Percentiles rank a stretch among this genome's conserved stretches.
phyloP scores from a whole-genome alignment of 2,797 vertebrate species.

The Florisuga fusca region DNA sequence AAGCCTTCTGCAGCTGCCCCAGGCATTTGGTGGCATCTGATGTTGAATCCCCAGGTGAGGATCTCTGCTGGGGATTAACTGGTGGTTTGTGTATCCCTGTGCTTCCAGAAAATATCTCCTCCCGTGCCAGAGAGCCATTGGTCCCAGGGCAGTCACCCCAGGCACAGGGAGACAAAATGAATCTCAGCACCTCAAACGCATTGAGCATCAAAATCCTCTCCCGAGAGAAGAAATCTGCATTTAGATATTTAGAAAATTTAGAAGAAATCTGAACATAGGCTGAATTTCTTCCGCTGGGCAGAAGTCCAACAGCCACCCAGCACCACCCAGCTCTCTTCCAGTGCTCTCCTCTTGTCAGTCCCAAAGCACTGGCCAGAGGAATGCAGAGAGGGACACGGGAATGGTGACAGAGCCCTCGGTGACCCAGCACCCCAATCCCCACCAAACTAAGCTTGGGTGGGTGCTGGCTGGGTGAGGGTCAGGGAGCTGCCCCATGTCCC shows the following conservation, averaged over 20 bases:
- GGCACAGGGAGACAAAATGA: not conserved
- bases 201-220: not conserved
- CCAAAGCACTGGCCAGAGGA: not conserved
- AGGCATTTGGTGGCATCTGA: not conserved
- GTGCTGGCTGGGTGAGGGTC: not conserved
- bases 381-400: not conserved
- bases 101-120: not conserved
- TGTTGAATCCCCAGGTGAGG: not conserved
- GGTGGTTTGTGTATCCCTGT: too few species aligned
- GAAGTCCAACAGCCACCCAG: not conserved
- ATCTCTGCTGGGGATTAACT: not conserved
- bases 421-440: not conserved
- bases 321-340: not conserved
- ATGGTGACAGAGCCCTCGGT: not conserved
- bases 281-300: not conserved
- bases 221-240: not conserved
- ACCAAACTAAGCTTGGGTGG: rapidly evolving
- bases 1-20: not conserved
- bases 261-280: not conserved
- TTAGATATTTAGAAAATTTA: too few species aligned
- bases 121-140: rapidly evolving
- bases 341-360: not conserved
- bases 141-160: not conserved
- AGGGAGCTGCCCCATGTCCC: rapidly evolving
- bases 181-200: not conserved